These are phyloP conservation scores for Gasterosteus aculeatus DNA, from an alignment of 2,113 vertebrate species.

Conservation along the genomic window DNA sequence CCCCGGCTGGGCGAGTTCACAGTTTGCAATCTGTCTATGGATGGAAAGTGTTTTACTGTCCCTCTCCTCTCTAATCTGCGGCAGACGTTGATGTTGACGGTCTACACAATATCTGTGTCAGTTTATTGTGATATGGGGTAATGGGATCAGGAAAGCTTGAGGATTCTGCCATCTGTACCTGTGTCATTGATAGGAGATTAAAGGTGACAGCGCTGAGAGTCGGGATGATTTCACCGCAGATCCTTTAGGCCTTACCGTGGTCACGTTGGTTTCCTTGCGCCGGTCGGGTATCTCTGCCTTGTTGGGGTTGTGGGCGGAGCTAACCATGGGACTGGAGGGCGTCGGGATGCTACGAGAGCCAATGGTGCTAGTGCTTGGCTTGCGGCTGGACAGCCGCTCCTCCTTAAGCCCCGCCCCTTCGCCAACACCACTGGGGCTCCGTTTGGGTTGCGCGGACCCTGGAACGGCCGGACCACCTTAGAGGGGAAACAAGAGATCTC, in stretches of 20 bases:
- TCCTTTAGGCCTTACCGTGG: slow-evolving; percentile 77
- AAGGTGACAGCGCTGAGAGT: slow-evolving; percentile 4
- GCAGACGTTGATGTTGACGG: not conserved
- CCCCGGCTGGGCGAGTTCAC: not conserved
- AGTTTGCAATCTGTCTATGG: not conserved
- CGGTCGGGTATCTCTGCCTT: slow-evolving; percentile 92
- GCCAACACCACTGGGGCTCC: slow-evolving; percentile 87
- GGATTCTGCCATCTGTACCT: slow-evolving; percentile 33
- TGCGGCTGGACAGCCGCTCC: slow-evolving; percentile 83
- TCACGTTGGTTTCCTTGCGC: slow-evolving; percentile 84
- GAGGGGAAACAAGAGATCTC: not conserved
- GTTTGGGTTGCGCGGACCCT: slow-evolving; percentile 83
- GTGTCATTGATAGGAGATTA: slow-evolving; percentile 7
- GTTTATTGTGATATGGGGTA: slow-evolving; percentile 34
- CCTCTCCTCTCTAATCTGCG: slow-evolving; percentile 12
- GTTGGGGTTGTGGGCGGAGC: slow-evolving; percentile 94
- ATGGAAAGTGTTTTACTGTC: not conserved
- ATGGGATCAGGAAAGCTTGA: slow-evolving; percentile 40
- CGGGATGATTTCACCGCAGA: not conserved
- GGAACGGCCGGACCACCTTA: slow-evolving; percentile 87
- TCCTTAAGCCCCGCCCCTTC: slow-evolving; percentile 85
- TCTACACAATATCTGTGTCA: slow-evolving; percentile 20
- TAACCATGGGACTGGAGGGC: slow-evolving; percentile 90
- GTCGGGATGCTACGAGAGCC: slow-evolving; percentile 86
- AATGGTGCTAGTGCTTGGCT: slow-evolving; percentile 81